These are phyloP conservation scores for Microctenopoma lineatum DNA, from an alignment of 2,797 vertebrate species.

Conservation along the genomic window DNA sequence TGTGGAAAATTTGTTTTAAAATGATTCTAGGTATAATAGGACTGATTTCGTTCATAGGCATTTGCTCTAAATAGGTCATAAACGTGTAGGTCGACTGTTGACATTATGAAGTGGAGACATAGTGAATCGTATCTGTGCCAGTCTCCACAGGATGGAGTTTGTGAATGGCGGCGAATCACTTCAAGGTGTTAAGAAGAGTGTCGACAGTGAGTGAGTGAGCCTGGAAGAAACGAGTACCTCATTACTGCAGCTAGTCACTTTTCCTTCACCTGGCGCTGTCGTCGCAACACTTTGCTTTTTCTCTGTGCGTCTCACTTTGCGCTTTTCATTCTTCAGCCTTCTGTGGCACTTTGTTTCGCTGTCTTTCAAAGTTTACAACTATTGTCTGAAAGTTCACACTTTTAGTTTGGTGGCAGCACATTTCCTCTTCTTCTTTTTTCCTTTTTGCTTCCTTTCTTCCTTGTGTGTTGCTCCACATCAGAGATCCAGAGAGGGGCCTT, in stretches of 20 bases:
- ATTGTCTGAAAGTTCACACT: constrained; percentile 76
- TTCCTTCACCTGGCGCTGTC: constrained; percentile 64
- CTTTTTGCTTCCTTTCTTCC: constrained; percentile 52
- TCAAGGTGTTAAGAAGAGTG: constrained; percentile 60
- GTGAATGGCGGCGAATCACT: constrained; percentile 66
- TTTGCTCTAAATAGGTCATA: too few species aligned
- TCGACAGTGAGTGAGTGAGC: constrained; percentile 47
- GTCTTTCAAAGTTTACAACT: constrained; percentile 71
- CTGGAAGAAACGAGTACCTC: constrained; percentile 59
- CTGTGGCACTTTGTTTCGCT: constrained; percentile 30
- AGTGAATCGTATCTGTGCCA: constrained; percentile 4
- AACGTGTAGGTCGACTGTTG: background rate
- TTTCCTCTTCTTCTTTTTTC: constrained; percentile 39
- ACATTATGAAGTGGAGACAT: constrained; percentile 11
- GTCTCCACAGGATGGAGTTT: constrained; percentile 44
- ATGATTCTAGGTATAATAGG: too few species aligned
- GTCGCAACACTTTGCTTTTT: constrained; percentile 54
- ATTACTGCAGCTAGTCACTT: constrained; percentile 67
- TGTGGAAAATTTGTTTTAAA: too few species aligned
- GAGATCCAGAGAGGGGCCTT: constrained; percentile 79
- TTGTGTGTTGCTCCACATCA: constrained; percentile 76
- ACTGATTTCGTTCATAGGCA: too few species aligned
- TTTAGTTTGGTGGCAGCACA: constrained; percentile 69
- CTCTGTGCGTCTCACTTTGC: constrained; percentile 35
- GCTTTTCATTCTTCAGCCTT: constrained; percentile 45